These are phyloP conservation scores for Eupithecia tripunctaria DNA, from an alignment of 2,888 invertebrate species.

Conservation along the genomic window DNA sequence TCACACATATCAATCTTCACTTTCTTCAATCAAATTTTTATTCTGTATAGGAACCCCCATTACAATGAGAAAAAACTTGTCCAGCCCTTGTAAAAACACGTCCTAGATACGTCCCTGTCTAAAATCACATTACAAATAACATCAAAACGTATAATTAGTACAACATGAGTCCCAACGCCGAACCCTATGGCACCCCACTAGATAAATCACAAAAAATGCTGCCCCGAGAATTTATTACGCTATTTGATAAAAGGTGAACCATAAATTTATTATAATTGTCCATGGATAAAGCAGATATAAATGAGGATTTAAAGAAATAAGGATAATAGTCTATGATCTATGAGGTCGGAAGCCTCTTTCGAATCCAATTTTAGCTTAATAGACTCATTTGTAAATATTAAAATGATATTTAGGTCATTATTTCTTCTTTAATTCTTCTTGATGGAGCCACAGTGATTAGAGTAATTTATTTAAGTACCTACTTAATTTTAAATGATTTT, in stretches of 20 bases:
- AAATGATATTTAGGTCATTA: constrained; percentile 24
- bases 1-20: no score
- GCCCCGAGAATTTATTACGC: constrained; percentile 41
- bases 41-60: no score
- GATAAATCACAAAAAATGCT: constrained; percentile 44
- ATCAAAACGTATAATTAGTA: constrained; percentile 35
- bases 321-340: constrained; percentile 22
- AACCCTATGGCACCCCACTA: constrained; percentile 45
- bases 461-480: neutral
- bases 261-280: constrained; percentile 46
- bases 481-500: neutral
- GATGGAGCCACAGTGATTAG: constrained; percentile 11
- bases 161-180: constrained; percentile 41
- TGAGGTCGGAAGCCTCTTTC: constrained; percentile 37
- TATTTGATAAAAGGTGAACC: constrained; percentile 44
- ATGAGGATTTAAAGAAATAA: constrained; percentile 28
- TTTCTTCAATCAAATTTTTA: no score
- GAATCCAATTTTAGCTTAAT: constrained; percentile 30
- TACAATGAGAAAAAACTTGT: no score
- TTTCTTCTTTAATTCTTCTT: constrained; percentile 10
- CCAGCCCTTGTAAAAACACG: neutral
- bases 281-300: constrained; percentile 36
- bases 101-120: constrained; percentile 37
- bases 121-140: constrained; percentile 29
- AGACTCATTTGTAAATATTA: constrained; percentile 38